Evolutionary conservation across 1,140 invertebrate genomes (phyloP).

Genomic region (Metaphire vulgaris): DNA sequence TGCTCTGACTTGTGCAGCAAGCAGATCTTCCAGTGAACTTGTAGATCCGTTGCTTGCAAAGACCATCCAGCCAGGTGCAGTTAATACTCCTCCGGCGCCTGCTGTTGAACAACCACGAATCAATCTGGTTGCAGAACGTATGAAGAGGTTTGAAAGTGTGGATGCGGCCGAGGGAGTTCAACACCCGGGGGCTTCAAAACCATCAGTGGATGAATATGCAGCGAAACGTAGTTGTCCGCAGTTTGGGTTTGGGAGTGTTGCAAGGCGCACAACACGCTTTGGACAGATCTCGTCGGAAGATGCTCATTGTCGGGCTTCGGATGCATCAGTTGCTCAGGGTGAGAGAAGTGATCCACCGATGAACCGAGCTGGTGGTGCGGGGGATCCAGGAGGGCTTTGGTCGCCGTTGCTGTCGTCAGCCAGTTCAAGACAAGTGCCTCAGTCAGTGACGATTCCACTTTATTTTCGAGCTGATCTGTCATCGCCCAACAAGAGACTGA

Average conservation of each 20-base stretch:
- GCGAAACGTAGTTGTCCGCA: background rate
- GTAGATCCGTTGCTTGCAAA: background rate
- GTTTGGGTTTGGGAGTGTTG: conserved; percentile 57
- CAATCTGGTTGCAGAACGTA: conserved; percentile 24
- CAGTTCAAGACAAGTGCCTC: background rate
- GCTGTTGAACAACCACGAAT: background rate
- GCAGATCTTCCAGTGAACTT: background rate
- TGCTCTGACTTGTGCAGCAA: background rate
- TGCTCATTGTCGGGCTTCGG: too few relatives aligned
- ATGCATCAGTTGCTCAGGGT: background rate
- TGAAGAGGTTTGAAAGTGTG: conserved; percentile 23
- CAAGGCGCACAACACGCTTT: conserved; percentile 66
- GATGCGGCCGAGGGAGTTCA: conserved; percentile 7
- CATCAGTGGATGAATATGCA: background rate
- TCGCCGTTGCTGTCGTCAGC: background rate
- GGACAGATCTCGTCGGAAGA: conserved; percentile 47
- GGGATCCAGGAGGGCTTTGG: background rate
- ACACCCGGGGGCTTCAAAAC: background rate
- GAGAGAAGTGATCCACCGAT: too few relatives aligned
- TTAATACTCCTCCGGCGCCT: background rate
- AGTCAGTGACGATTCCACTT: background rate
- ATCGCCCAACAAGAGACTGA: background rate
- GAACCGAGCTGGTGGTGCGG: too few relatives aligned
- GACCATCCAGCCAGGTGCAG: background rate
- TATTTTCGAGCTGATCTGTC: background rate